Evolutionary conservation across 2,113 vertebrate genomes (phyloP).

Genomic region (Caloenas nicobarica): DNA sequence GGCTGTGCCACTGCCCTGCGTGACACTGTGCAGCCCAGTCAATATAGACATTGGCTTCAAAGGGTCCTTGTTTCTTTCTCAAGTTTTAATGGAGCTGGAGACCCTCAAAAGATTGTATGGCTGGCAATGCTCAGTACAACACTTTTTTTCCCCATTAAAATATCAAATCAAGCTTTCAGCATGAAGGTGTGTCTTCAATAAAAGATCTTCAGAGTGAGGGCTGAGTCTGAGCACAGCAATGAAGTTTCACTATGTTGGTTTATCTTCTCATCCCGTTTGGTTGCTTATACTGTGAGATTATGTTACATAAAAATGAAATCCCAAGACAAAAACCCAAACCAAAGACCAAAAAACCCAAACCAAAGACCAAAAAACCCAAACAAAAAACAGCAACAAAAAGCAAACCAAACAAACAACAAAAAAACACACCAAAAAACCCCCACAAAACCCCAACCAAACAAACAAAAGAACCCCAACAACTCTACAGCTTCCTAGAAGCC

Average conservation of each 20-base stretch:
- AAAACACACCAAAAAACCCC: no score
- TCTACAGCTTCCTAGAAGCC: background rate
- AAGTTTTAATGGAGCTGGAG: background rate
- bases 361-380: no score
- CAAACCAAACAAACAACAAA: no score
- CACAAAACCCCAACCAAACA: no score
- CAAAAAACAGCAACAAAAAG: no score
- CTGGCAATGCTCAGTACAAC: background rate
- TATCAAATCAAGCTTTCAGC: background rate
- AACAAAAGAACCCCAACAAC: no score
- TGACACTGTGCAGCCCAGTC: background rate
- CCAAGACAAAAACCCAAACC: background rate
- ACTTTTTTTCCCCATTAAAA: background rate
- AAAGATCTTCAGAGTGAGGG: background rate
- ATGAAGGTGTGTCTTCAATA: background rate
- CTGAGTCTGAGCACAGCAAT: background rate
- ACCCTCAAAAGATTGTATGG: background rate
- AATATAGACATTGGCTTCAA: background rate
- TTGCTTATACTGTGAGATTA: background rate
- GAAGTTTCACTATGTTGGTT: background rate
- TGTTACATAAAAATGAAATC: background rate
- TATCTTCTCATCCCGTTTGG: background rate
- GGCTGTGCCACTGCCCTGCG: background rate
- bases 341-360: no score
- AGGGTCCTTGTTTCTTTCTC: background rate